phyloP scores from a whole-genome alignment of 2,113 vertebrate genomes.

The Marcusenius ussheri region DNA sequence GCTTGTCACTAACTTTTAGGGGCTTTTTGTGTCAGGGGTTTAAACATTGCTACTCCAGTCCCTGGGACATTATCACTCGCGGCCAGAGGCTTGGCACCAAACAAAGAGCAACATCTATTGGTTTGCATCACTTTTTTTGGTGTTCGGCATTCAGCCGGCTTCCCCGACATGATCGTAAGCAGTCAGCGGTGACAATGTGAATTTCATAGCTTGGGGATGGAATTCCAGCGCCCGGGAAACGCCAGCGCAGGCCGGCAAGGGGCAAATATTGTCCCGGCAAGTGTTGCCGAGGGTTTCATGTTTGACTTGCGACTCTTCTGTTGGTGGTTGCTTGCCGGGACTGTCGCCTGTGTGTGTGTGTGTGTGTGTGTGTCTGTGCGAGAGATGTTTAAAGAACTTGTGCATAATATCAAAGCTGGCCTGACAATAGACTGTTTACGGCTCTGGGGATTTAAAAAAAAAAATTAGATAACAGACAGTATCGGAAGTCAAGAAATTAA shows the following conservation, averaged over 20 bases:
- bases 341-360: neutral
- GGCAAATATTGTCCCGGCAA: conserved; percentile 53
- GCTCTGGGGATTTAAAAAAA: neutral
- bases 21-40: conserved; percentile 52
- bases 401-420: neutral
- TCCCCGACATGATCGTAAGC: conserved; percentile 54
- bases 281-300: conserved; percentile 7
- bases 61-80: conserved; percentile 61
- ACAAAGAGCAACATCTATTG: conserved; percentile 69
- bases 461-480: neutral
- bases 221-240: conserved; percentile 66
- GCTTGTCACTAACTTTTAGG: conserved; percentile 65
- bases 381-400: neutral
- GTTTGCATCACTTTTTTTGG: conserved; percentile 57
- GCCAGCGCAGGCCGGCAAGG: conserved; percentile 51
- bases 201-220: conserved; percentile 59
- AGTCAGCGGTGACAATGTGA: conserved; percentile 60
- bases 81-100: conserved; percentile 59
- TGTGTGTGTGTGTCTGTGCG: conserved; percentile 5
- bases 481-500: neutral
- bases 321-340: neutral
- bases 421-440: neutral
- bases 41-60: conserved; percentile 64
- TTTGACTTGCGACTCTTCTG: neutral
- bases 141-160: conserved; percentile 58